Evolutionary conservation across 2,113 vertebrate genomes (phyloP), one percentile per base, ranked within the genome.

Genomic region (Asarcornis scutulata): DNA sequence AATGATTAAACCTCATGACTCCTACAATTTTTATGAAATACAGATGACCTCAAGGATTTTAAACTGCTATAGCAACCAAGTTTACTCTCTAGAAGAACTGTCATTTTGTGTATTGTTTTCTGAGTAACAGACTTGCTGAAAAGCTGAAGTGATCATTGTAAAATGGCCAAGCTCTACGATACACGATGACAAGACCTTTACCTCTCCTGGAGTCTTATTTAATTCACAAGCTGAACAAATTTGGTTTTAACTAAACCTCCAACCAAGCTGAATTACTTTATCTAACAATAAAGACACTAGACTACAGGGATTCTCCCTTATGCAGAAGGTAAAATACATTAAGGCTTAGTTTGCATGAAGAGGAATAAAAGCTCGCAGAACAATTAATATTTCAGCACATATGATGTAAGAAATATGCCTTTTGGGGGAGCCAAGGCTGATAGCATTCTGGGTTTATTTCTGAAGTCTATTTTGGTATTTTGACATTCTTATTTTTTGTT

Each of bases 351-450:
- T 15, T 83, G 42, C 13, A 40, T 63, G 72, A 75, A 74, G 38
- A 91, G 32, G 25, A 71, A 23, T 29, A 83, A 79, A 29, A 96
- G 58, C 73, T 78, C 81, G 90, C 79, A 81, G 76, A 95, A 91
- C 67, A 96, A 96, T 89, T 95, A 95, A 79, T 63, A 86, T 88
- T 90, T 95, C 64, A 74, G 82, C 68, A 88, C 26, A 50, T 44
- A 29, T 36, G 83, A 58, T 6, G 26, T 20, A 89, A 77, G 36
- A 88, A 93, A 93, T 63, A 73, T 7, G 52, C 42, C 68, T 94
- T 72, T 76, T 86, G 48, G 46, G 91, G 46, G 66, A 73, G 38
- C 0, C 0, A 16, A 77, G 63, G n/a, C 32, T 83, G 56, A 95
- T 48, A 34, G 72, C 32, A 78, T 77, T 66, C 32, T 44, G 38